Evolutionary conservation across 2,888 invertebrate species (phyloP), one percentile per base, ranked within the genome.

Genomic region (Temnothorax unifasciatus): DNA sequence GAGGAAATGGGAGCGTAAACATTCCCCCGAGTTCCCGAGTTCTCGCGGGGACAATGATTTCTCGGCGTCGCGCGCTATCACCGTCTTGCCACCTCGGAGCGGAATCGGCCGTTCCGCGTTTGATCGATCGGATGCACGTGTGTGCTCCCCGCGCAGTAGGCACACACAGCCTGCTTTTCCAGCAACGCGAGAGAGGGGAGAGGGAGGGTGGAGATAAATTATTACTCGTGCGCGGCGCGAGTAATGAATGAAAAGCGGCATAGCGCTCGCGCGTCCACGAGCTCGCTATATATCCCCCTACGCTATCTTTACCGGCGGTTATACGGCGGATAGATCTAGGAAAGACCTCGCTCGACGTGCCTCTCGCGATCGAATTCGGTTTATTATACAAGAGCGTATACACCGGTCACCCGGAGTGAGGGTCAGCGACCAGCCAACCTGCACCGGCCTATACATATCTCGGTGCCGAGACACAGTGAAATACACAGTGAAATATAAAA

Each of bases 281-380:
- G 50, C 52, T n/a, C 21, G 59, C 47, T 50, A 38, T 25, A 76
- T 47, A 63, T 38, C 21, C 44, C 21, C 15, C 29, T 38, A 38
- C 38, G 47, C 79, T 71, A 47, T 50, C 69, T 69, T 71, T 76
- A 66, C 38, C 66, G 18, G 29, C 63, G 52, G 50, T 61, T 66
- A 34, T 63, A 38, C 50, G 54, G 9, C 47, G 57, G 38, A 64
- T 57, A 57, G 66, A 82, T 85, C 79, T 85, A 86, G 73, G 64
- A 89, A 83, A 82, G 75, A 84, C 47, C 73, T 1, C 81, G 82
- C 76, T 68, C 85, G 84, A 77, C 86, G 87, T 90, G 91, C 87
- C 91, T 79, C 85, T 77, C 94, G 34, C 79, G 94, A 94, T 94
- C 94, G 94, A 94, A 94, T 94, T 93, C 90, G 91, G 94, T 94